Conservation (phyloP, 1,140 invertebrate species). For the Tribolium castaneum region DNA sequence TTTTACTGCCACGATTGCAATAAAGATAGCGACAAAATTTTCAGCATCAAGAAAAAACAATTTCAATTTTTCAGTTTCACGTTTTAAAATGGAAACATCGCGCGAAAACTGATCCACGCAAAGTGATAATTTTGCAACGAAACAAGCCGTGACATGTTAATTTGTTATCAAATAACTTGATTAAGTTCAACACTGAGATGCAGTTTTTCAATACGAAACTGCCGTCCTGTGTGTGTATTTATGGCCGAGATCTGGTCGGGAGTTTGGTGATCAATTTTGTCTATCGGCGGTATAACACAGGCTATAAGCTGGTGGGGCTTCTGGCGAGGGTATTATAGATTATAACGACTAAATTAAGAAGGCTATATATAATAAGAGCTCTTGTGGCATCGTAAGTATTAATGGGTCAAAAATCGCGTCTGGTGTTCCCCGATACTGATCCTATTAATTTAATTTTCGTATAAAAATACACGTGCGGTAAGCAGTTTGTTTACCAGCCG, state of each 20-base stretch:
- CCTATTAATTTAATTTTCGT: slow-evolving; percentile 27
- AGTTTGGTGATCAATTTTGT: slow-evolving; percentile 19
- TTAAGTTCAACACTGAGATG: not conserved
- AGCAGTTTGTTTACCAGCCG: slow-evolving; percentile 9
- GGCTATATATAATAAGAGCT: slow-evolving; percentile 36
- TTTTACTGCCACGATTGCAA: not conserved
- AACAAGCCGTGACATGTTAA: not conserved
- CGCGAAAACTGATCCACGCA: slow-evolving; percentile 15
- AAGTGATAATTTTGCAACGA: not conserved
- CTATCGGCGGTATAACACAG: slow-evolving; percentile 13
- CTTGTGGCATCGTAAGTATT: slow-evolving; percentile 27
- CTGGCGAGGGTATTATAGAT: slow-evolving; percentile 36
- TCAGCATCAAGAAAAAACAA: no score
- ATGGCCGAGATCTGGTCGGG: not conserved
- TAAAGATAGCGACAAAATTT: not conserved
- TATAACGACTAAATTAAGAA: slow-evolving; percentile 39
- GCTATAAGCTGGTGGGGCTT: slow-evolving; percentile 1
- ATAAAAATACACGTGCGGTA: slow-evolving; percentile 7
- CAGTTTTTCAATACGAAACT: not conserved
- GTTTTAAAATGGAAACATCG: not conserved
- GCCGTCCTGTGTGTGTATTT: slow-evolving; percentile 16
- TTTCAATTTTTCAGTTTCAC: not conserved
- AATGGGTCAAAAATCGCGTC: slow-evolving; percentile 31
- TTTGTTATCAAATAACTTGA: not conserved
- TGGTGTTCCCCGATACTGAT: slow-evolving; percentile 26